Percentiles rank a stretch among this genome's conserved stretches.
These are phyloP conservation scores for Origma solitaria DNA, from an alignment of 2,113 vertebrate species.

Conservation along the genomic window DNA sequence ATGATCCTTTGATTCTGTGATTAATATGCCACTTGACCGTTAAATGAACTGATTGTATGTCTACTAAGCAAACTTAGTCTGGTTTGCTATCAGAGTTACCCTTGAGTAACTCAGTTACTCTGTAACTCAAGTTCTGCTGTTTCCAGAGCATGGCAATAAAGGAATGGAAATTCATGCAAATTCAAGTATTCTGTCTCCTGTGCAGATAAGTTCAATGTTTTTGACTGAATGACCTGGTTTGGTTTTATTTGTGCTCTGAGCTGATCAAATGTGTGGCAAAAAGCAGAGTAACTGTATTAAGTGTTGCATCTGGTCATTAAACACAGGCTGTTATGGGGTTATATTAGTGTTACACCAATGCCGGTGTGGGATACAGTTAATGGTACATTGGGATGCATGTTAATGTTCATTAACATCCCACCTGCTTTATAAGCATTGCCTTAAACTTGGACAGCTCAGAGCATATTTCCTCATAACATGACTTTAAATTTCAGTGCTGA, in stretches of 20 bases:
- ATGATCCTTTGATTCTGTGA: not conserved
- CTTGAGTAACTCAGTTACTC: not conserved
- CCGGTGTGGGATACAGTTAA: not conserved
- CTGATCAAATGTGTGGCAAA: not conserved
- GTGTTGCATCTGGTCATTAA: not conserved
- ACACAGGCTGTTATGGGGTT: not conserved
- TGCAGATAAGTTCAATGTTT: not conserved
- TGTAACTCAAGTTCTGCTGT: not conserved
- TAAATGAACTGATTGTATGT: not conserved
- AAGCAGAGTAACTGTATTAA: not conserved
- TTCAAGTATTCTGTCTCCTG: not conserved
- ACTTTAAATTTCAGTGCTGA: not conserved
- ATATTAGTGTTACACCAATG: not conserved
- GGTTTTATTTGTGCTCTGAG: not conserved
- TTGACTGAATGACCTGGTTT: not conserved
- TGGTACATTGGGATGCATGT: not conserved
- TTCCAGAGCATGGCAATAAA: not conserved
- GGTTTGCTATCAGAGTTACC: not conserved
- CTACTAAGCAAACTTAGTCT: not conserved
- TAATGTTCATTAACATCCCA: not conserved
- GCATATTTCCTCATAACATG: not conserved
- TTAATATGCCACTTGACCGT: not conserved
- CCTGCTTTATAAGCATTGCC: not conserved
- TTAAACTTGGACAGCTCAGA: not conserved
- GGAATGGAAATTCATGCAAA: not conserved